A percentile compares a stretch with the other conserved stretches of the same genome.
Evolutionary conservation across 2,888 invertebrate species (phyloP).

Genomic region (Oscheius onirici): DNA sequence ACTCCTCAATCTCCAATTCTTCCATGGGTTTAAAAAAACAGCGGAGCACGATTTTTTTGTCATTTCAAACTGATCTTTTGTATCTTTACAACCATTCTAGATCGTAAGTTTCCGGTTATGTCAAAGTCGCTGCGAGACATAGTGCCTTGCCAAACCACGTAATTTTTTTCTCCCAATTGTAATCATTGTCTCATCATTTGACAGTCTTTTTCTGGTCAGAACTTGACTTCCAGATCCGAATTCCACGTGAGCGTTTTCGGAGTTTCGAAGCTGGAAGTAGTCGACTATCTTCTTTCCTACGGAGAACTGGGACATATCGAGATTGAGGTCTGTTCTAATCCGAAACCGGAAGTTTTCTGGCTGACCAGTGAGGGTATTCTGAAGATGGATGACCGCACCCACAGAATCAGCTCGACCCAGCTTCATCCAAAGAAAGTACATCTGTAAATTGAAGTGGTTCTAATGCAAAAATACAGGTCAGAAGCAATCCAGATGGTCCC

Average conservation of each 20-base stretch:
- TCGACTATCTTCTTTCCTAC: conserved; percentile 1
- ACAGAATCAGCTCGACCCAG: conserved; percentile 16
- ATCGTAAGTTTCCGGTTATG: too few species aligned
- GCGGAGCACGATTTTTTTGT: too few species aligned
- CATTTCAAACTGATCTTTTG: too few species aligned
- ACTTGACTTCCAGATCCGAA: conserved; percentile 22
- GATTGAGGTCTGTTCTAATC: conserved; percentile 46
- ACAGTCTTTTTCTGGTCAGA: too few species aligned
- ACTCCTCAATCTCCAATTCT: background rate
- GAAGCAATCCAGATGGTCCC: conserved; percentile 13
- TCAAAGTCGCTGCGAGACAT: too few species aligned
- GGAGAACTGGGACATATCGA: conserved; percentile 21
- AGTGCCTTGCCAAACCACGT: too few species aligned
- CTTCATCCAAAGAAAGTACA: conserved; percentile 26
- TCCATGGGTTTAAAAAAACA: too few species aligned
- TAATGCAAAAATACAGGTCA: background rate
- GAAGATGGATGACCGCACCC: conserved; percentile 13
- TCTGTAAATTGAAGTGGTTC: too few species aligned
- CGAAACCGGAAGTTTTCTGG: conserved; percentile 49
- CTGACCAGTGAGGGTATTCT: conserved; percentile 35
- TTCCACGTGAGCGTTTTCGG: conserved; percentile 31
- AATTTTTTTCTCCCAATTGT: too few species aligned
- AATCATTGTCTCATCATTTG: too few species aligned
- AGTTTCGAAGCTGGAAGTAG: conserved; percentile 13
- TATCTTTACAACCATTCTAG: too few species aligned